Evolutionary conservation across 2,888 invertebrate genomes (phyloP).

Genomic region (Stenurella melanura): DNA sequence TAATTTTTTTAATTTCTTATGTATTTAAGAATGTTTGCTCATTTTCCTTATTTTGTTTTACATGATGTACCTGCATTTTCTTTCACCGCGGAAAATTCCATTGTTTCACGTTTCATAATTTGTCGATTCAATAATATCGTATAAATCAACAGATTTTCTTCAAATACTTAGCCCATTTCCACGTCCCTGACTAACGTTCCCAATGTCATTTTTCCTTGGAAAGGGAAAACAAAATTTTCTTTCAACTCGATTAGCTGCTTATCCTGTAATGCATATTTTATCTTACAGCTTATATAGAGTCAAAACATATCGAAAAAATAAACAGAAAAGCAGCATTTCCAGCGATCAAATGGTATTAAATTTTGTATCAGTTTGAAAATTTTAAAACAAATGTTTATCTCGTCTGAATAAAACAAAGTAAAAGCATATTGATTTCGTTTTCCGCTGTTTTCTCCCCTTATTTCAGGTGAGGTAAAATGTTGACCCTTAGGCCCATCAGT

Average conservation of each 20-base stretch:
- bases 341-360: not conserved
- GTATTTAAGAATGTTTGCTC: too few relatives aligned
- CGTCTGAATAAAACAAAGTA: constrained; percentile 21
- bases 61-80: too few relatives aligned
- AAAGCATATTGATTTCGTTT: constrained; percentile 24
- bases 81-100: too few relatives aligned
- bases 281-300: not conserved
- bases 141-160: too few relatives aligned
- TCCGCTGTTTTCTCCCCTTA: not conserved
- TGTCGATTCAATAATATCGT: too few relatives aligned
- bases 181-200: too few relatives aligned
- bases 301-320: not conserved
- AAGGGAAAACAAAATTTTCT: too few relatives aligned
- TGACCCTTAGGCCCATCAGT: not conserved
- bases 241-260: not conserved
- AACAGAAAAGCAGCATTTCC: not conserved
- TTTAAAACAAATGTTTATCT: not conserved
- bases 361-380: not conserved
- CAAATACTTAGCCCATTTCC: too few relatives aligned
- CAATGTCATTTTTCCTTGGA: too few relatives aligned
- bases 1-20: too few relatives aligned
- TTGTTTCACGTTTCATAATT: too few relatives aligned
- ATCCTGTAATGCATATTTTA: not conserved
- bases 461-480: constrained; percentile 19
- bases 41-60: too few relatives aligned